phyloP scores from a whole-genome alignment of 2,888 invertebrate species.

The Tetheella fluctuosa region DNA sequence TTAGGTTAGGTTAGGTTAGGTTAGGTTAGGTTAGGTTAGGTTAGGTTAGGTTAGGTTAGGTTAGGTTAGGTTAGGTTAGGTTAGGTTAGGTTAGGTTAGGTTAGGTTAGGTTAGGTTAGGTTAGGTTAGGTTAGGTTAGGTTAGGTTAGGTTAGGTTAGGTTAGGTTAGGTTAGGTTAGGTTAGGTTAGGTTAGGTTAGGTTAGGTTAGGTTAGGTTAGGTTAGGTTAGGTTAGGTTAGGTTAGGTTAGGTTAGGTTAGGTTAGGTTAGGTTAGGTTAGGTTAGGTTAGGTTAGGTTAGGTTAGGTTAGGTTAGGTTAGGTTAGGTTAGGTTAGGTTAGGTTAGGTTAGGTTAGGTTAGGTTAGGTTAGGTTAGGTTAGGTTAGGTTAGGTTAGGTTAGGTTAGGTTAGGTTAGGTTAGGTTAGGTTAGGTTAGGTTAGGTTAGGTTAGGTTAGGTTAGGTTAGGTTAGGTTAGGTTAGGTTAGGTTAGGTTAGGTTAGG shows the following conservation, averaged over 20 bases:
- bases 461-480: slow-evolving; percentile 29
- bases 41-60: slow-evolving; percentile 34
- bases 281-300: slow-evolving; percentile 28
- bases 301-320: slow-evolving; percentile 24
- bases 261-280: slow-evolving; percentile 29
- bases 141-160: slow-evolving; percentile 38
- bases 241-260: slow-evolving; percentile 27
- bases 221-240: slow-evolving; percentile 25
- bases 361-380: slow-evolving; percentile 29
- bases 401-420: slow-evolving; percentile 26
- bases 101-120: slow-evolving; percentile 34
- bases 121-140: slow-evolving; percentile 36
- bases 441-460: slow-evolving; percentile 27
- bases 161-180: slow-evolving; percentile 38
- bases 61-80: slow-evolving; percentile 36
- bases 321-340: slow-evolving; percentile 30
- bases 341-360: slow-evolving; percentile 23
- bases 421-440: slow-evolving; percentile 28
- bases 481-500: slow-evolving; percentile 24
- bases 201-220: slow-evolving; percentile 30
- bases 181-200: slow-evolving; percentile 31
- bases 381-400: slow-evolving; percentile 25
- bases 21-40: slow-evolving; percentile 30
- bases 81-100: slow-evolving; percentile 32
- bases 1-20: slow-evolving; percentile 25